Conservation (phyloP, 53 echinoderm and acorn worm species). For the Hippasteria phrygiana region DNA sequence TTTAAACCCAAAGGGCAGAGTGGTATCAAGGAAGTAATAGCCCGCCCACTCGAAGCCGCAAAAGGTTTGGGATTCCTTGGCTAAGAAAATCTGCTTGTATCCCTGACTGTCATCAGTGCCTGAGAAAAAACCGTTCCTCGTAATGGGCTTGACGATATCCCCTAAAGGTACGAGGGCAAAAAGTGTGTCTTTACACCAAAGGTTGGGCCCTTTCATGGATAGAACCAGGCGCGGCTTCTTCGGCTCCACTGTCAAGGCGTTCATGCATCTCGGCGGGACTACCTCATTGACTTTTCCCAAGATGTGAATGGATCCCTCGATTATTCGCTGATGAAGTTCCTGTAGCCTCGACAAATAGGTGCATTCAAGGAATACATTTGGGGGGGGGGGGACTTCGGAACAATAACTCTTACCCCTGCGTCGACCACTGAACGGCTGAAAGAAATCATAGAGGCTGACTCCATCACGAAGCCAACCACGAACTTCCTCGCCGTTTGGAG, state of each 20-base stretch:
- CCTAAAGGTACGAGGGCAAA: slow-evolving; percentile 29
- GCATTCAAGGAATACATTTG: background rate
- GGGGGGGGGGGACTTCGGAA: background rate
- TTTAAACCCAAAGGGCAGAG: slow-evolving; percentile 9
- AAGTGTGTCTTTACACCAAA: slow-evolving; percentile 22
- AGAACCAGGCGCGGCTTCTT: slow-evolving; percentile 25
- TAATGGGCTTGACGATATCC: background rate
- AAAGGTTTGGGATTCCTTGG: slow-evolving; percentile 4
- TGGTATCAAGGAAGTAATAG: slow-evolving; percentile 8
- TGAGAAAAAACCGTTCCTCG: background rate
- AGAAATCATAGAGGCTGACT: slow-evolving; percentile 9
- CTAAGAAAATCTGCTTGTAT: slow-evolving; percentile 12
- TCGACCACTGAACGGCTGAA: background rate
- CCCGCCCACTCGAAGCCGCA: too few species aligned
- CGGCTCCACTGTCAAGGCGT: slow-evolving; percentile 1
- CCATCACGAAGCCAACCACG: background rate
- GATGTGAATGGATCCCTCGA: slow-evolving; percentile 4
- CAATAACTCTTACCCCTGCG: background rate
- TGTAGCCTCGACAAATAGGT: background rate
- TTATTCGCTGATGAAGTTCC: background rate
- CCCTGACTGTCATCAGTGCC: slow-evolving; percentile 16
- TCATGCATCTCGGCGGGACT: background rate
- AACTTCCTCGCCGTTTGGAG: background rate
- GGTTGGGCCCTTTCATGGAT: slow-evolving; percentile 30
- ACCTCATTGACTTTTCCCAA: slow-evolving; percentile 1